Evolutionary conservation across 1,140 invertebrate genomes (phyloP).

Genomic region (Conus ventricosus): DNA sequence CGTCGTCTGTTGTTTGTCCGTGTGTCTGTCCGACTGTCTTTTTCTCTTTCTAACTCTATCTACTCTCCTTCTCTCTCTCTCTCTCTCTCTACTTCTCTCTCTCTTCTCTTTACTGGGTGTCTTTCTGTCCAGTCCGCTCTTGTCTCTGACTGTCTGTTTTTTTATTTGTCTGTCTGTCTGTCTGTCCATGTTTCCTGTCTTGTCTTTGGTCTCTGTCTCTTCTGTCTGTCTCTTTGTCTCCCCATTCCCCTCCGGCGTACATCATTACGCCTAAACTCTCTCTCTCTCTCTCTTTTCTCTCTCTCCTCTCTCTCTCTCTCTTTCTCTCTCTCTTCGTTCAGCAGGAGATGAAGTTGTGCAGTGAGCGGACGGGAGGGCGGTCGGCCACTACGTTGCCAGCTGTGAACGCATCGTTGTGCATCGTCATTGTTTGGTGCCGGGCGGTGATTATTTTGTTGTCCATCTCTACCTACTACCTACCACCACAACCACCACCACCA

Average conservation of each 20-base stretch:
- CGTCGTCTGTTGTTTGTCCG: background rate
- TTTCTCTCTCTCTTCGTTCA: background rate
- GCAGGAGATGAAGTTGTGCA: background rate
- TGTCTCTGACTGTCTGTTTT: no score
- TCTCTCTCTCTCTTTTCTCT: background rate
- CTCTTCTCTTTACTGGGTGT: background rate
- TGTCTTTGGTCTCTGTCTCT: no score
- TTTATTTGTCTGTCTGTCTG: no score
- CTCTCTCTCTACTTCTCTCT: background rate
- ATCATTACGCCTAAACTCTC: no score
- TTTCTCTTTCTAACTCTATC: background rate
- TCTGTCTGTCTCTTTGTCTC: no score
- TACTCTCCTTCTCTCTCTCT: background rate
- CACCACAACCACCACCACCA: no score
- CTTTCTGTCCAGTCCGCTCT: no score
- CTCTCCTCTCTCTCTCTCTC: slow-evolving; percentile 17
- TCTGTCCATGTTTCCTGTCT: no score
- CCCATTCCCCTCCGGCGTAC: no score
- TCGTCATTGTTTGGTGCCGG: background rate
- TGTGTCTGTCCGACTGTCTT: background rate
- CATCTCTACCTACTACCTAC: background rate
- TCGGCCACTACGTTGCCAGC: background rate
- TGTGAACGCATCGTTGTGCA: background rate
- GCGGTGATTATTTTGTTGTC: slow-evolving; percentile 9
- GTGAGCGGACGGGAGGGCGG: background rate